phyloP scores from a whole-genome alignment of 2,888 invertebrate species.

The Rhabditoides inermis region DNA sequence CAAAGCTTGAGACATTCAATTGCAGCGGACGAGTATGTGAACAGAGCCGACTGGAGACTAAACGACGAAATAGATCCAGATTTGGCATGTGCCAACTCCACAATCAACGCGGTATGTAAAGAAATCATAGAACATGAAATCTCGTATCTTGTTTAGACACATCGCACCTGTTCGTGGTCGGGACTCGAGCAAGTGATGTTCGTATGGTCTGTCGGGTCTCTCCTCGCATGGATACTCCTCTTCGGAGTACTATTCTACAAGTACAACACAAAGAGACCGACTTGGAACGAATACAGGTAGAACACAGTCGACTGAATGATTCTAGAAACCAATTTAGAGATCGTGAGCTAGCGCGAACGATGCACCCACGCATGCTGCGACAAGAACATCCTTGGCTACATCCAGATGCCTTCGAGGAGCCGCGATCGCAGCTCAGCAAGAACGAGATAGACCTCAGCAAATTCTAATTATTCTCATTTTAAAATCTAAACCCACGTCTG shows the following conservation, averaged over 20 bases:
- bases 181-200: conserved; percentile 26
- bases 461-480: too few relatives aligned
- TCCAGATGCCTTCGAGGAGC: conserved; percentile 32
- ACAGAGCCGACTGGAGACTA: conserved; percentile 25
- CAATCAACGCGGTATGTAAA: conserved; percentile 16
- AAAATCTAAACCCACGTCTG: too few relatives aligned
- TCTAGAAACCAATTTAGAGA: conserved; percentile 9
- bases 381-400: conserved; percentile 31
- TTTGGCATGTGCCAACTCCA: conserved; percentile 14
- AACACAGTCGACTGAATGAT: not conserved
- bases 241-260: conserved; percentile 19
- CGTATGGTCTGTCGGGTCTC: conserved; percentile 28
- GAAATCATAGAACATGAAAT: not conserved
- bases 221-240: conserved; percentile 25
- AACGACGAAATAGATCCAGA: conserved; percentile 24
- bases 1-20: too few relatives aligned
- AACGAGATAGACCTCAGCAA: conserved; percentile 18
- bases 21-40: conserved; percentile 15
- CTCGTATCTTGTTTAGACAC: conserved; percentile 5
- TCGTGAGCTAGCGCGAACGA: conserved; percentile 13
- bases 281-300: conserved; percentile 23
- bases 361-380: conserved; percentile 15
- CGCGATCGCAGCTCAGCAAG: conserved; percentile 10
- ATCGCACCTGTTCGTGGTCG: conserved; percentile 20
- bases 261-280: conserved; percentile 15